Base-by-base conservation (phyloP, 2,113 vertebrate species). In the Thinocorus orbignyianus region DNA sequence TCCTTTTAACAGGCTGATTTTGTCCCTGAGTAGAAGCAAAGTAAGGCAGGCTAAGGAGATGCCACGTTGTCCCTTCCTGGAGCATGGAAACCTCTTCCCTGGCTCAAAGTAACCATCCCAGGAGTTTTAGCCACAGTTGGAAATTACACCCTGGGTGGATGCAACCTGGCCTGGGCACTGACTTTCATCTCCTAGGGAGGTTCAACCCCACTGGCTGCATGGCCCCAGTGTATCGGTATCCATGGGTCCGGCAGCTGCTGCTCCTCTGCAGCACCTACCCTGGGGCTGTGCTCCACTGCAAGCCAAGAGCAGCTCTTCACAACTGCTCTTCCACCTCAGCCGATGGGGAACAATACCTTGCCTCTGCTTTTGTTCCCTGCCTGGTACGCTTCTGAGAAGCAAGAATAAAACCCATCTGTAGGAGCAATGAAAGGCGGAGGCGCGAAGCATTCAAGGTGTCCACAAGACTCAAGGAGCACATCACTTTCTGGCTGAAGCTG, bases 301-400 rank as follows among this genome's bases (percentile, higher is more conserved):
- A 78, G 35, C 66, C 44, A 2, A 28, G 74, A 60, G 33, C 4
- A 4, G 54, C 51, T 83, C 71, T 86, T 65, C 77, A 35, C 5
- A 31, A 5, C 20, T 3, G 1, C 16, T 90, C 91, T 66, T 94
- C 82, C 86, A 81, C 82, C 39, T 0, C 13, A 76, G 66, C 13
- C 23, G 30, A 30, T 49, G 13, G 31, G 39, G 83, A 98, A 96
- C 97, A 97, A 95, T 48, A 41, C 94, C 13, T 66, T 25, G 7
- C 88, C 76, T 85, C 31, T 37, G 85, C 91, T 84, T 97, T 97
- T 97, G 96, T 95, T 97, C 87, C 72, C 33, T 8, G 58, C 81
- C 85, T 2, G 30, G 60, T 1, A 7, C 23, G 37, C 76, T 80
- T 22, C 51, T 41, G 87, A 83, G 73, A 80, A 83, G 60, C 41